Base-by-base conservation (phyloP, 2,113 vertebrate genomes). In the Octodon degus region DNA sequence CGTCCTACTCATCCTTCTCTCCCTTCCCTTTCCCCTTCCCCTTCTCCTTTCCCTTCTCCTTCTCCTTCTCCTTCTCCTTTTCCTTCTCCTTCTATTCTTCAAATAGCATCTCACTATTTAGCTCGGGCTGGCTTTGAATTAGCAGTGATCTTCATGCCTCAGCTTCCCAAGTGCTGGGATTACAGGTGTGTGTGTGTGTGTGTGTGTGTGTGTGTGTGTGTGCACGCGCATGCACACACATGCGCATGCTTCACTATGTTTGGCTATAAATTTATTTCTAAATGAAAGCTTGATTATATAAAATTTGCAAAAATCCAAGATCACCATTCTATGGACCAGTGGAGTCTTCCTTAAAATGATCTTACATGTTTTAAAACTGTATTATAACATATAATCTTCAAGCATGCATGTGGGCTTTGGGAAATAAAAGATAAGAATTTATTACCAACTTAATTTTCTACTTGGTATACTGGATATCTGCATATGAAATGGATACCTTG, bases 401-500 rank as follows among this genome's bases (percentile, higher is more conserved):
- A 79, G 40, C 30, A 89, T 34, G 32, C 32, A 50, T 25, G 24
- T 88, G 89, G 82, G 70, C 17, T 93, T 30, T 19, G 50, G n/a
- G 72, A 85, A 19, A 74, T 97, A 96, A 96, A 98, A 96, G 93
- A 94, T 85, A 97, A 91, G 81, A 91, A 95, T 96, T 96, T 91
- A 95, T 88, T 96, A 98, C 91, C 68, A 58, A 91, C 92, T 88
- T 95, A 90, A 94, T 32, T 0, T 98, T 94, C 92, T 98, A 95
- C 50, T 80, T 80, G 32, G 50, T 80, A 53, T 55, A 34, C 55
- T 95, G 96, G 96, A 97, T 96, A 97, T 98, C 91, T 98, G 97
- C 91, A 96, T 97, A 93, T 91, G 92, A 96, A 98, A 98, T 97
- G 96, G 97, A 96, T 96, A 98, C 84, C 92, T 93, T 96, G 96